Base-by-base conservation (phyloP, 2,888 invertebrate species). In the Scaptomyza cyrtandrae region DNA sequence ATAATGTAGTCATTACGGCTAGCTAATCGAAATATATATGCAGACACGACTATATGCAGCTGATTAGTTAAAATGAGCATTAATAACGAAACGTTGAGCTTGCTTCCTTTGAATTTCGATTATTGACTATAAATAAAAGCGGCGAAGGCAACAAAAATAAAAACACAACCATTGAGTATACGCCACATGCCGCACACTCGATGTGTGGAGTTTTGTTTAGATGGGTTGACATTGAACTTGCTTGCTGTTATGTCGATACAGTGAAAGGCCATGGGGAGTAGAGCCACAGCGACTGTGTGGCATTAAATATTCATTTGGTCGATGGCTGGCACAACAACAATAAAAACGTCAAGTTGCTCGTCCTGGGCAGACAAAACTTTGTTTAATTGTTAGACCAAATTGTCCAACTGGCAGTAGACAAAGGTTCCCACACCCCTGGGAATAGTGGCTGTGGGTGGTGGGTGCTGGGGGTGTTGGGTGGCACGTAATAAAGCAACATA, bases 241-340 rank as follows among this genome's bases (percentile, higher is more conserved):
- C 85, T 86, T 85, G 86, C 49, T 49, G 63, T 62, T 61, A 55
- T 68, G 61, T 84, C 88, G 75, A 88, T 85, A 74, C 27, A 24
- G 33, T 46, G 66, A 16, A 82, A 86, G 81, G 81, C 77, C 76
- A 62, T 16, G 24, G 50, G 60, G 35, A 58, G 19, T 24, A 29
- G 44, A 4, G 14, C 7, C 33, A 24, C 29, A 35, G 41, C 49
- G 43, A 16, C 33, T 24, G 54, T 29, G 56, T 29, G 58, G 64
- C 84, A 84, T 84, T 88, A 78, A 80, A 84, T 88, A 84, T 84
- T 88, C 78, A 86, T 84, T 88, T 83, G 72, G 65, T 48, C 72
- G 69, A 62, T 71, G 67, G 72, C 67, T 65, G 79, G 57, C 82
- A 73, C 86, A 71, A 86, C 86, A 71, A 86, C 86, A 86, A 75